These are phyloP conservation scores for Cyanoderma ruficeps DNA, from an alignment of 2,113 vertebrate genomes.

Conservation along the genomic window DNA sequence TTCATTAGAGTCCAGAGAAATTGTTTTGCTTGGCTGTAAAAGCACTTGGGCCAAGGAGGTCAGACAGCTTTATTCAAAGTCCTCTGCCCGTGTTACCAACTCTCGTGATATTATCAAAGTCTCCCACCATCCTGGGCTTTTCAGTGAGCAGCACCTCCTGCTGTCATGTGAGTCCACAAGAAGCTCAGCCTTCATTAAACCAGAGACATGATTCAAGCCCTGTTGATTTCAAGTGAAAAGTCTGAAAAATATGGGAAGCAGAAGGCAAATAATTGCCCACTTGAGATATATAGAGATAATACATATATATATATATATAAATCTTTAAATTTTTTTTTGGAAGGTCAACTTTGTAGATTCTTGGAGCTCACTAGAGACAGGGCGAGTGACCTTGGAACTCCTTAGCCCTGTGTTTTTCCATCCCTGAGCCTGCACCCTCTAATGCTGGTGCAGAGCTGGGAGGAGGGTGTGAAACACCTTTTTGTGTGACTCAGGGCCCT, in stretches of 20 bases:
- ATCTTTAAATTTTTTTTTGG: neutral
- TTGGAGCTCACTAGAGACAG: neutral
- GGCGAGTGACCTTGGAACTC: neutral
- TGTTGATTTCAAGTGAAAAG: conserved; percentile 62
- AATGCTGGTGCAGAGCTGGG: neutral
- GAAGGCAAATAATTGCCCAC: conserved; percentile 30
- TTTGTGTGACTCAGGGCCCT: neutral
- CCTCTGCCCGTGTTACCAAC: conserved; percentile 57
- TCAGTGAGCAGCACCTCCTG: conserved; percentile 62
- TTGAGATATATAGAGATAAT: neutral
- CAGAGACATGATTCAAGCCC: conserved; percentile 43
- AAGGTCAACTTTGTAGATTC: neutral
- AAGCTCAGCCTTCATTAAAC: conserved; percentile 61
- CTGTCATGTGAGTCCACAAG: conserved; percentile 56
- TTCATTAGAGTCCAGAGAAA: conserved; percentile 67
- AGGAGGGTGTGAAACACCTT: neutral
- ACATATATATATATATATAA: neutral
- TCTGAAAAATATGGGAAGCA: conserved; percentile 37
- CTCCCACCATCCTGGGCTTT: conserved; percentile 50
- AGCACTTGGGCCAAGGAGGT: conserved; percentile 64
- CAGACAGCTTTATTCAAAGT: conserved; percentile 64
- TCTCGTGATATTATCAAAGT: conserved; percentile 69
- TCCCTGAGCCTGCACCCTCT: neutral
- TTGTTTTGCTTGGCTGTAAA: conserved; percentile 67
- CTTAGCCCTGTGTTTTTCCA: neutral